Conservation (phyloP, 2,113 vertebrate species). For the Calypte anna region DNA sequence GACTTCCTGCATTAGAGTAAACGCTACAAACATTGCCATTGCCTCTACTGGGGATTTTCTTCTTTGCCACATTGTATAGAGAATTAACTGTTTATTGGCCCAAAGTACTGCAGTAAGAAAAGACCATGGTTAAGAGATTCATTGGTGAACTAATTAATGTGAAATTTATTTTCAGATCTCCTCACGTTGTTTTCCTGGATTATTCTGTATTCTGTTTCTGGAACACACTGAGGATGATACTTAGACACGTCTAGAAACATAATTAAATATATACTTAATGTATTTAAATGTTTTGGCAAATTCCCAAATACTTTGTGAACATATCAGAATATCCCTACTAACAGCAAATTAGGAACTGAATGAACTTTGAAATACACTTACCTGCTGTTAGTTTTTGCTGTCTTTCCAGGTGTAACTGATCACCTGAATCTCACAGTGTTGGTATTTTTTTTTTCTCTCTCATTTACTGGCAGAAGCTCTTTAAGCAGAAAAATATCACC, state of each 20-base stretch:
- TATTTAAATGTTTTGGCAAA: background rate
- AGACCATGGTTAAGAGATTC: background rate
- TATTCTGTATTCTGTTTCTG: background rate
- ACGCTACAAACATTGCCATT: background rate
- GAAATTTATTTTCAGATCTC: background rate
- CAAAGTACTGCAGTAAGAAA: background rate
- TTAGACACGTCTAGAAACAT: background rate
- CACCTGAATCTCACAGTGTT: background rate
- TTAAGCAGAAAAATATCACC: background rate
- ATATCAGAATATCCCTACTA: background rate
- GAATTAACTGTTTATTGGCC: background rate
- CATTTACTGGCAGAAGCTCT: background rate
- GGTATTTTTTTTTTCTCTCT: background rate
- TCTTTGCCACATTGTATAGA: background rate
- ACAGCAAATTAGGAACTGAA: background rate
- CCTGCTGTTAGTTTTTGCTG: background rate
- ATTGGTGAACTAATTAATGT: background rate
- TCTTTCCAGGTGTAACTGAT: background rate
- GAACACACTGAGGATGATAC: background rate
- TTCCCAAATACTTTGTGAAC: background rate
- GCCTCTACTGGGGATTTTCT: background rate
- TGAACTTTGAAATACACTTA: background rate
- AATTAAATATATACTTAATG: background rate
- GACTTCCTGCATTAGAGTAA: background rate
- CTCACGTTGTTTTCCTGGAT: background rate